Percentiles rank a stretch among this genome's conserved stretches.
Evolutionary conservation across 2,113 vertebrate species (phyloP).

Genomic region (Pterocles orientalis): DNA sequence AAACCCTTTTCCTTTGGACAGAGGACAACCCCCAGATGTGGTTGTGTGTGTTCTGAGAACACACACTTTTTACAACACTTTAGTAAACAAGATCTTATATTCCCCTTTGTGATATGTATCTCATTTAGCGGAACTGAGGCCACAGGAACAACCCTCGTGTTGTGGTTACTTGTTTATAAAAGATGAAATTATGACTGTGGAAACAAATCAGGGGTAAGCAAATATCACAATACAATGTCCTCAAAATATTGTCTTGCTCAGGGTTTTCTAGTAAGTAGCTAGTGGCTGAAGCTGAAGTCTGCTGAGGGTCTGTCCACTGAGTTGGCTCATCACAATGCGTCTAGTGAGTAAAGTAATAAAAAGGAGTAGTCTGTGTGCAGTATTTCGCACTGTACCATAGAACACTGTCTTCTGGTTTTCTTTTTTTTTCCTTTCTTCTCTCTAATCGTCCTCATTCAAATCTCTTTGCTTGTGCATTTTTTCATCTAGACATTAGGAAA

Average conservation of each 20-base stretch:
- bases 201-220: background rate
- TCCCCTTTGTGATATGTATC: rapidly evolving
- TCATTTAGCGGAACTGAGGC: background rate
- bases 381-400: background rate
- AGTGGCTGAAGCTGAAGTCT: background rate
- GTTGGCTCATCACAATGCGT: background rate
- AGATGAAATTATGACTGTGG: background rate
- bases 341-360: background rate
- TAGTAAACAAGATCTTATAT: background rate
- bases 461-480: background rate
- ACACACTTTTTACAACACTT: background rate
- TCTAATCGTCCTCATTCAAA: background rate
- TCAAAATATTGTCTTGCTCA: rapidly evolving
- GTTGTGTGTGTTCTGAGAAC: background rate
- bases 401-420: background rate
- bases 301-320: rapidly evolving
- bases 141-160: rapidly evolving
- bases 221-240: background rate
- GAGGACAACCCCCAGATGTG: background rate
- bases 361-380: background rate
- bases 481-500: background rate
- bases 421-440: background rate
- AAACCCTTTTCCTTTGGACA: background rate
- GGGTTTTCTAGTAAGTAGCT: background rate
- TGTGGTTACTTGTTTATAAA: background rate